Evolutionary conservation across 2,888 invertebrate species (phyloP).

Genomic region (Acronicta aceris): DNA sequence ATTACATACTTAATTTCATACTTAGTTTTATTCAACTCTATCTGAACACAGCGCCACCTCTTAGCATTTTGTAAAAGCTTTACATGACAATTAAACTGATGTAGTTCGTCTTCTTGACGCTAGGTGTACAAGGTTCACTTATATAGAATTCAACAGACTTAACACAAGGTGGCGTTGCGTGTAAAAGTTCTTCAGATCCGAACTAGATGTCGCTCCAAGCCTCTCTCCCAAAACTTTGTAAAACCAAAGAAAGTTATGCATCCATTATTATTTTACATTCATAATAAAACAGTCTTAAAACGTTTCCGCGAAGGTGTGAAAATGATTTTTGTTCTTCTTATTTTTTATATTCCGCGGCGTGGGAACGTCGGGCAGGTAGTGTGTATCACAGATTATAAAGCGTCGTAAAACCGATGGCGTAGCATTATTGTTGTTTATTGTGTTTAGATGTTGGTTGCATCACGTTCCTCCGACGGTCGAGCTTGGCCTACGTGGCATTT

Average conservation of each 20-base stretch:
- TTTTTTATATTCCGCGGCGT: conserved; percentile 74
- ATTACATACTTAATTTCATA: no score
- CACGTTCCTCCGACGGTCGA: conserved; percentile 48
- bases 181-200: background rate
- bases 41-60: conserved; percentile 27
- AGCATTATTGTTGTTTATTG: conserved; percentile 61
- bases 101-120: conserved; percentile 16
- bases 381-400: conserved; percentile 66
- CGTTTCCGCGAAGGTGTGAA: conserved; percentile 87
- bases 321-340: conserved; percentile 84
- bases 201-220: conserved; percentile 72
- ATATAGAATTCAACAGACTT: background rate
- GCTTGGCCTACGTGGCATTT: conserved; percentile 54
- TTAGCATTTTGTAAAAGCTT: background rate
- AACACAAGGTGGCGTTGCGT: conserved; percentile 31
- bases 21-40: no score
- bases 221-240: conserved; percentile 47
- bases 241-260: conserved; percentile 75
- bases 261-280: conserved; percentile 84
- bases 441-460: conserved; percentile 57
- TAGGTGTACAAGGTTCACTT: background rate
- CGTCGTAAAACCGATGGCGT: conserved; percentile 64
- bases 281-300: conserved; percentile 81
- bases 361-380: conserved; percentile 80
- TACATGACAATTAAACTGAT: no score